Evolutionary conservation across 2,797 vertebrate genomes (phyloP), one percentile per base, ranked within the genome.

Genomic region (Sebastolobus altivelis): DNA sequence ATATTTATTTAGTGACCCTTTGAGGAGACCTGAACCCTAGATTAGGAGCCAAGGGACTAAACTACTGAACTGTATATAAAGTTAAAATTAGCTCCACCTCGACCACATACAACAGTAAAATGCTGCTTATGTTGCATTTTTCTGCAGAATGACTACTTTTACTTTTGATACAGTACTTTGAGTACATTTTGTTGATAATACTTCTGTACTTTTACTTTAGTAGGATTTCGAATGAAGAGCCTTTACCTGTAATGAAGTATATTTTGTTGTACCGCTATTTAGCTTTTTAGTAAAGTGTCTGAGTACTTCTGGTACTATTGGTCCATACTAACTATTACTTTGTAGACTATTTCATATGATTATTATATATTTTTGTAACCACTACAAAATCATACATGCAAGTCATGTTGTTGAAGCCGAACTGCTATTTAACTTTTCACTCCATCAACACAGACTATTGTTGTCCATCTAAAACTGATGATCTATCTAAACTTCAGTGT

Each of bases 1-100:
- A 38, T 9, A 62, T 72, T 14, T 67, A 43, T 22, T 82, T 35
- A 60, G 54, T 40, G 37, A 69, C 71, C 52, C 52, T 25, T 12
- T 61, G 4, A 72, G 2, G 20, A 33, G 37, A 13, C 20, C 52
- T 40, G 18, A 1, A 49, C 5, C 54, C 0, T 49, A 18, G 5
- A 0, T 35, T 70, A 35, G 6, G 37, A 75, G 12, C 18, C 4
- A 22, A 3, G 0, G 14, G 27, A 46, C 13, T 37, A 65, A 71
- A 35, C 31, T 8, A 27, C n/a, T 40, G 20, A 25, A 77, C 29
- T 40, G 16, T 25, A 68, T 37, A 37, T 38, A 56, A 46, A 68
- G 18, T 8, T 59, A 29, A 16, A 67, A 56, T 6, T n/a, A 29
- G 56, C 12, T 59, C 56, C 25, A 59, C 29, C 56, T 56, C 38